phyloP scores from a whole-genome alignment of 2,888 invertebrate species.

The Drosophila austrosaltans region DNA sequence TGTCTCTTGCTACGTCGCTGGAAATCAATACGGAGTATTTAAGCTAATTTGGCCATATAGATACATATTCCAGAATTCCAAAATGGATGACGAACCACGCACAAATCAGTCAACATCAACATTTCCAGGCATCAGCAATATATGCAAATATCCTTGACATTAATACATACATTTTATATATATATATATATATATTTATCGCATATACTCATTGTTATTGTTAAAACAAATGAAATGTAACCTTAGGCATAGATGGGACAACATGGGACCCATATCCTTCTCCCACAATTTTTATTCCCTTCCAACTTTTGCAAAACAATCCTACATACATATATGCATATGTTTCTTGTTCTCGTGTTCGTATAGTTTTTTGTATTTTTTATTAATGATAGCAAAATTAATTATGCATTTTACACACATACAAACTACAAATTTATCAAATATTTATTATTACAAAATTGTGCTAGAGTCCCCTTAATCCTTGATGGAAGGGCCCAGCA shows the following conservation, averaged over 20 bases:
- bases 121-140: slow-evolving; percentile 9
- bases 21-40: slow-evolving; percentile 83
- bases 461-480: background rate
- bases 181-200: slow-evolving; percentile 4
- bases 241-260: background rate
- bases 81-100: slow-evolving; percentile 2
- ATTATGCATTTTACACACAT: slow-evolving; percentile 58
- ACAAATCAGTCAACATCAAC: slow-evolving; percentile 15
- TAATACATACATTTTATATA: slow-evolving; percentile 3
- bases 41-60: slow-evolving; percentile 28
- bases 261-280: background rate
- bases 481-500: slow-evolving; percentile 7
- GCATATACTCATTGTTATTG: slow-evolving; percentile 19
- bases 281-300: slow-evolving; percentile 23
- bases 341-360: slow-evolving; percentile 42
- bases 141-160: slow-evolving; percentile 6
- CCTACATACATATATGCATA: slow-evolving; percentile 23
- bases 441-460: slow-evolving; percentile 13
- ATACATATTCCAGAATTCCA: slow-evolving; percentile 1
- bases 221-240: slow-evolving; percentile 9
- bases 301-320: slow-evolving; percentile 27
- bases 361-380: slow-evolving; percentile 34
- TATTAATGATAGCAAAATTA: slow-evolving; percentile 47
- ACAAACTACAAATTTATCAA: slow-evolving; percentile 11
- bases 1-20: slow-evolving; percentile 88